Conservation (phyloP, 2,113 vertebrate species). For the Myodes glareolus region DNA sequence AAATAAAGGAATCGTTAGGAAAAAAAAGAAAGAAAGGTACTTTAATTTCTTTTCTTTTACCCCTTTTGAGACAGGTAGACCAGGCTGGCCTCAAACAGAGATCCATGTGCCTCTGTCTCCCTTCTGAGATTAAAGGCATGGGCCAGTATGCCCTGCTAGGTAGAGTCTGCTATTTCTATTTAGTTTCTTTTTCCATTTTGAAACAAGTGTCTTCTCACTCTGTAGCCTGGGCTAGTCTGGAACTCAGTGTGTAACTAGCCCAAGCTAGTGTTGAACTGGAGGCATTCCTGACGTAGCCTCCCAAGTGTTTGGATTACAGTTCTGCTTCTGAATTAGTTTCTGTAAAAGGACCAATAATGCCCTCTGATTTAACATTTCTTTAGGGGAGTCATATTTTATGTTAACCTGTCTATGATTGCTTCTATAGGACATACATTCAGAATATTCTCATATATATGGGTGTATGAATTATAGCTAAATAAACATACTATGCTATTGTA, state of each 20-base stretch:
- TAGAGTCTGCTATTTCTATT: background rate
- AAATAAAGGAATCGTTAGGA: background rate
- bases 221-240: background rate
- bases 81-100: background rate
- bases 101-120: background rate
- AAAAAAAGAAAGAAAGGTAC: background rate
- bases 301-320: background rate
- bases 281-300: background rate
- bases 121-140: background rate
- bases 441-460: background rate
- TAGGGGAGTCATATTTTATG: background rate
- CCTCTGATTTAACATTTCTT: constrained; percentile 41
- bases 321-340: background rate
- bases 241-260: background rate
- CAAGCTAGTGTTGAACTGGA: background rate
- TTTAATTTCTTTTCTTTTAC: background rate
- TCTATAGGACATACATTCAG: background rate
- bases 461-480: constrained; percentile 1
- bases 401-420: constrained; percentile 17
- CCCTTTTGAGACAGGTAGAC: background rate
- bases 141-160: background rate
- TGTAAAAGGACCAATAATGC: background rate
- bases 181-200: background rate
- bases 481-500: background rate
- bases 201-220: background rate